Conservation (phyloP, 1,140 invertebrate species). For the Scaptomyza pallida region DNA sequence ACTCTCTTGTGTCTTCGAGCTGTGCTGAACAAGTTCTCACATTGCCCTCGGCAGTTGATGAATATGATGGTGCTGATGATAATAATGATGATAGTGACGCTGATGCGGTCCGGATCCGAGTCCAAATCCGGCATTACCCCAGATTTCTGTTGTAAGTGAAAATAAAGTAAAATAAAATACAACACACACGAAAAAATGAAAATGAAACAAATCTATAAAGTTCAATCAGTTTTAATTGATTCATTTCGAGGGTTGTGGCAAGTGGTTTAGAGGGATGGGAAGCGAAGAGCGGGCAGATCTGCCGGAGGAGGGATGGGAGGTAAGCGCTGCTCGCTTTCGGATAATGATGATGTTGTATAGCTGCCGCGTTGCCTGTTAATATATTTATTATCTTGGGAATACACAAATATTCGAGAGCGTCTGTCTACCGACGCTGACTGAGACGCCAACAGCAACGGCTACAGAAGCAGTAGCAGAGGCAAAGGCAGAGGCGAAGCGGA, state of each 20-base stretch:
- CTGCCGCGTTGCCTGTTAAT: slow-evolving; percentile 56
- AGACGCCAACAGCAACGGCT: background rate
- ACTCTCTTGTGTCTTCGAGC: slow-evolving; percentile 4
- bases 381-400: slow-evolving; percentile 83
- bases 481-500: slow-evolving; percentile 42
- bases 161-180: background rate
- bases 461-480: background rate
- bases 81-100: slow-evolving; percentile 7
- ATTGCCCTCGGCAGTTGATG: background rate
- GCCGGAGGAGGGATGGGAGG: slow-evolving; percentile 2
- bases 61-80: no score
- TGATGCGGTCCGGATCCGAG: slow-evolving; percentile 42
- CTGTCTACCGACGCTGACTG: background rate
- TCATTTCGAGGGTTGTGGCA: slow-evolving; percentile 53
- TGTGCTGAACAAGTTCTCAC: slow-evolving; percentile 33
- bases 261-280: background rate
- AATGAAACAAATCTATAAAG: slow-evolving; percentile 64
- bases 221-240: slow-evolving; percentile 83
- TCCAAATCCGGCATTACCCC: slow-evolving; percentile 63
- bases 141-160: slow-evolving; percentile 54
- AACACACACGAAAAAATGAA: background rate
- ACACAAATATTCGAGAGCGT: slow-evolving; percentile 9
- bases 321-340: slow-evolving; percentile 29
- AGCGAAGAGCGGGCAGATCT: background rate
- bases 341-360: slow-evolving; percentile 68